Base-by-base conservation (phyloP, 2,797 vertebrate species). In the Sternotherus odoratus region DNA sequence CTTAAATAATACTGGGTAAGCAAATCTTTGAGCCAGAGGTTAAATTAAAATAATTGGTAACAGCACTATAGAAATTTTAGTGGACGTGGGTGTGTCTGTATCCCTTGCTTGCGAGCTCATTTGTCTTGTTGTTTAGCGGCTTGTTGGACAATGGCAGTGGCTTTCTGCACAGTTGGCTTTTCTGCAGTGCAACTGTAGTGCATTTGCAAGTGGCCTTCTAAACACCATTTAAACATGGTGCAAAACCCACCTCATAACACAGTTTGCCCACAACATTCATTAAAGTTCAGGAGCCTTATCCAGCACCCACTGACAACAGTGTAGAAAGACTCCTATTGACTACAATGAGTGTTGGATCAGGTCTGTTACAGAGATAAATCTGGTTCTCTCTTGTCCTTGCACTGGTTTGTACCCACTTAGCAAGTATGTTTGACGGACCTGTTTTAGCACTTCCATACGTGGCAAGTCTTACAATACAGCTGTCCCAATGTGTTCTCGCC, bases 381-480 rank as follows among this genome's bases (percentile, higher is more conserved):
- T 49, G 90, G 30, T 9, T 78, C 87, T 54, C 26, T 1, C 0
- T 13, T 60, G 21, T 48, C 51, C 12, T 79, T 26, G 4, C 10
- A 74, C 78, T 78, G 19, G 8, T 80, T 12, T 16, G 57, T 72
- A 43, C 21, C 23, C 39, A 26, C 39, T 24, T 72, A 43, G 36
- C 56, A 28, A 57, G 24, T 0, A 0, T 2, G 56, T 63, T 2
- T 90, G 74, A 3, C 4, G 12, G 1, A 17, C 26, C 53, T 24
- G 0, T 50, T 3, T 33, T 85, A 23, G 19, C 4, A 1, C 1
- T 1, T 15, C 12, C 12, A 24, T 46, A 28, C 1, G 4, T 26
- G 24, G 39, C 24, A 74, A 43, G 12, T 24, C 39, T 39, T 46
- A 39, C 66, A 72, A 43, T 24, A 43, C 39, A 6, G 12, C 39